A percentile compares a stretch with the other conserved stretches of the same genome.
phyloP scores from a whole-genome alignment of 2,113 vertebrate genomes.

The Anas platyrhynchos region DNA sequence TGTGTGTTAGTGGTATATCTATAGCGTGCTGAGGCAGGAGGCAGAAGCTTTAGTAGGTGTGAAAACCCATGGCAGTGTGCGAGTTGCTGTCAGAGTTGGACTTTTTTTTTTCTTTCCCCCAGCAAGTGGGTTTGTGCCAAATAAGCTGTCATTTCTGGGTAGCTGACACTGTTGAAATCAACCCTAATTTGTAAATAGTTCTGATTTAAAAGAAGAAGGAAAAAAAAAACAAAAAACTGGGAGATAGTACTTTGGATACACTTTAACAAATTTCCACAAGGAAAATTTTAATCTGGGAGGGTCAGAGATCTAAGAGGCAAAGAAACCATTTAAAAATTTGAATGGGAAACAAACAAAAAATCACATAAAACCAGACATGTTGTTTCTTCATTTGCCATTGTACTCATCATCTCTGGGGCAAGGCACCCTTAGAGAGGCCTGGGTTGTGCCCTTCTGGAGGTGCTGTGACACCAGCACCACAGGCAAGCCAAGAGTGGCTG shows the following conservation, averaged over 20 bases:
- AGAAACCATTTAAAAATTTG: neutral
- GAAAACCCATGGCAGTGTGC: neutral
- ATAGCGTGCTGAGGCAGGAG: conserved; percentile 1
- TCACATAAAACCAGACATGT: neutral
- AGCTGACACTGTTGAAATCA: conserved; percentile 30
- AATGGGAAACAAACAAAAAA: no score
- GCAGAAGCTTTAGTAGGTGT: conserved; percentile 36
- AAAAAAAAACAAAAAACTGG: no score
- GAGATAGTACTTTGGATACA: neutral
- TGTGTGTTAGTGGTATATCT: conserved; percentile 1
- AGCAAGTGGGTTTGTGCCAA: neutral
- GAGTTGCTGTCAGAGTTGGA: conserved; percentile 14
- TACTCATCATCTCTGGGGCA: neutral
- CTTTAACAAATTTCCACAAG: neutral
- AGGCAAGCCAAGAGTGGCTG: neutral
- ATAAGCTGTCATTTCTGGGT: conserved; percentile 16
- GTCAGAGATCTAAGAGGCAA: neutral
- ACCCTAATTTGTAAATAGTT: conserved; percentile 17
- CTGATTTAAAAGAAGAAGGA: neutral
- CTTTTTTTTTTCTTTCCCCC: neutral
- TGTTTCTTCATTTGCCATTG: rapidly evolving
- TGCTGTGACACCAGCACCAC: neutral
- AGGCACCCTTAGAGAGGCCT: neutral
- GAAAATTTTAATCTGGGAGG: neutral
- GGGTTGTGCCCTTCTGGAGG: neutral